A percentile compares a stretch with the other conserved stretches of the same genome.
Conservation (phyloP, 2,888 invertebrate genomes). For the Gandaritis pyraliata region DNA sequence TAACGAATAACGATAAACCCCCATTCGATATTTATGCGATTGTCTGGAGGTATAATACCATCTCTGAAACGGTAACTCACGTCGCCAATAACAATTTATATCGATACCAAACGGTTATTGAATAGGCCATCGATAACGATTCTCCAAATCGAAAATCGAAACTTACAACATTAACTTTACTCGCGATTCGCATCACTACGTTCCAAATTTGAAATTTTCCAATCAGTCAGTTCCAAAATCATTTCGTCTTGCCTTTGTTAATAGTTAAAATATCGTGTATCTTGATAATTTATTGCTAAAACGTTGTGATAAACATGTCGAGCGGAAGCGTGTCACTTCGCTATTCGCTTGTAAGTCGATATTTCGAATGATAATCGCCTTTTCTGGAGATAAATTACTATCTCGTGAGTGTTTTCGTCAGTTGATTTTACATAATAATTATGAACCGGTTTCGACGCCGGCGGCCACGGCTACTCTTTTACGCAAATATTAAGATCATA, state of each 20-base stretch:
- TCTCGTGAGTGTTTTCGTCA: slow-evolving; percentile 40
- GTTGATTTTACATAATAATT: slow-evolving; percentile 37
- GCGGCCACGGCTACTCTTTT: slow-evolving; percentile 37
- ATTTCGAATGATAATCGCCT: slow-evolving; percentile 56
- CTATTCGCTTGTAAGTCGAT: slow-evolving; percentile 53
- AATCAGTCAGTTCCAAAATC: not conserved
- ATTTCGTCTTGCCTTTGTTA: slow-evolving; percentile 5
- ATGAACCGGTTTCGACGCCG: slow-evolving; percentile 35
- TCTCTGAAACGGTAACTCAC: slow-evolving; percentile 78
- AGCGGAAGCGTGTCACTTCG: slow-evolving; percentile 49
- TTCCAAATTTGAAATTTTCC: slow-evolving; percentile 32
- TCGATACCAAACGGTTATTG: slow-evolving; percentile 76
- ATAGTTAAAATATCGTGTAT: slow-evolving; percentile 42
- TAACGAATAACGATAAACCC: slow-evolving; percentile 70
- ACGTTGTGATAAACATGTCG: slow-evolving; percentile 39
- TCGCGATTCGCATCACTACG: slow-evolving; percentile 37
- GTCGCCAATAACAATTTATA: slow-evolving; percentile 77
- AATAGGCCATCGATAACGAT: slow-evolving; percentile 71
- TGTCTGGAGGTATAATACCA: slow-evolving; percentile 74
- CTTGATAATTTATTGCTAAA: slow-evolving; percentile 65
- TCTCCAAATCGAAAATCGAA: slow-evolving; percentile 57
- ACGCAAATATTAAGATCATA: slow-evolving; percentile 35
- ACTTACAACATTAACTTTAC: slow-evolving; percentile 47
- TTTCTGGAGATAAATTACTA: slow-evolving; percentile 54
- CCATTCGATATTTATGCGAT: slow-evolving; percentile 72